These are phyloP conservation scores for Drosophila kepulauana DNA, from an alignment of 1,140 invertebrate species.

Conservation along the genomic window DNA sequence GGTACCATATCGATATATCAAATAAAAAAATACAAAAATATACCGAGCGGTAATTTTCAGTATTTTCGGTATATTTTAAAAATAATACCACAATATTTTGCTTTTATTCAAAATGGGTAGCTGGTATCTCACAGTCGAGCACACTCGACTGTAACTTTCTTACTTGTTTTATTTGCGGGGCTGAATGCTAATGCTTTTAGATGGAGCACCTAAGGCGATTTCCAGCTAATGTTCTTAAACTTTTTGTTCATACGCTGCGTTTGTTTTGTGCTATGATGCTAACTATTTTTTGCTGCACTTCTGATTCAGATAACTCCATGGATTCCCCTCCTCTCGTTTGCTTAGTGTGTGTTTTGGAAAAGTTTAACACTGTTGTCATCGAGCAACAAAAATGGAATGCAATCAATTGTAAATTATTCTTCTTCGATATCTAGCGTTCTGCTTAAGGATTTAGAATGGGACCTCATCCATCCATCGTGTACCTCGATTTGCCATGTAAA, in stretches of 20 bases:
- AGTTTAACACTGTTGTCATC: slow-evolving; percentile 63
- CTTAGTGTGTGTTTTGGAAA: slow-evolving; percentile 42
- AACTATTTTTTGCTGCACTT: slow-evolving; percentile 58
- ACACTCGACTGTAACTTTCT: no score
- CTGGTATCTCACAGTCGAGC: no score
- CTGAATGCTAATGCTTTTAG: no score
- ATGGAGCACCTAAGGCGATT: slow-evolving; percentile 20
- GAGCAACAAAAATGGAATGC: slow-evolving; percentile 50
- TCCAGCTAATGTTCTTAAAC: slow-evolving; percentile 28
- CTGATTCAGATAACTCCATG: slow-evolving; percentile 27
- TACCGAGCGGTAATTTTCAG: no score
- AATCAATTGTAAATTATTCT: slow-evolving; percentile 64
- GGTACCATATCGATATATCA: no score
- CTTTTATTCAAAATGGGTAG: no score
- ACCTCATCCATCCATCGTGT: not conserved
- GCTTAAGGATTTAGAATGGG: not conserved
- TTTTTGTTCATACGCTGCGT: slow-evolving; percentile 5
- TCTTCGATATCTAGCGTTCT: not conserved
- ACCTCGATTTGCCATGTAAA: slow-evolving; percentile 72
- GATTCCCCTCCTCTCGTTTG: not conserved
- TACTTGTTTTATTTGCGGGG: no score
- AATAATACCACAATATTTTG: no score
- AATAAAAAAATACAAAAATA: no score
- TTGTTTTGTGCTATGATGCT: slow-evolving; percentile 56
- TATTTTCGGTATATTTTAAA: no score